phyloP scores from a whole-genome alignment of 2,113 vertebrate species.

The Synodontis membranacea region DNA sequence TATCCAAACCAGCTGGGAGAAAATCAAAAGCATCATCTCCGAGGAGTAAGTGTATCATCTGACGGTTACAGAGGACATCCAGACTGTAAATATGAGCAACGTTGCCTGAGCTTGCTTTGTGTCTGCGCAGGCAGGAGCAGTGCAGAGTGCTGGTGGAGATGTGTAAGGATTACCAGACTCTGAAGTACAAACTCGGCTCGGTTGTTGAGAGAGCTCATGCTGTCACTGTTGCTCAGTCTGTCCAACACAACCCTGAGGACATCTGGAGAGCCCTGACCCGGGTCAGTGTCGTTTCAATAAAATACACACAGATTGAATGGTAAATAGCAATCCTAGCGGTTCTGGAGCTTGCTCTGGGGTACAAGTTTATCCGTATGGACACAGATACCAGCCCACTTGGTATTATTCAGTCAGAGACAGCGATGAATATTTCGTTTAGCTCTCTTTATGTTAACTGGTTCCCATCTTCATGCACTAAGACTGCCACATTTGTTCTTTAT shows the following conservation, averaged over 20 bases:
- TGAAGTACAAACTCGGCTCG: slow-evolving; percentile 76
- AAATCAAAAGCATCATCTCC: slow-evolving; percentile 77
- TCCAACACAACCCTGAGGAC: slow-evolving; percentile 83
- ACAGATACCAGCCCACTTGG: background rate
- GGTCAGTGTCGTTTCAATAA: slow-evolving; percentile 69
- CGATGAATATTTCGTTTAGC: background rate
- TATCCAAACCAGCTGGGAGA: slow-evolving; percentile 82
- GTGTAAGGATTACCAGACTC: slow-evolving; percentile 81
- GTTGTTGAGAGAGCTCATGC: slow-evolving; percentile 77
- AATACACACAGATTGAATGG: background rate
- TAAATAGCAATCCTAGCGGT: background rate
- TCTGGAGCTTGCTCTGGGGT: background rate
- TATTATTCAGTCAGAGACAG: background rate
- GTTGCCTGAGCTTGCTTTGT: background rate
- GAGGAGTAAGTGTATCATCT: slow-evolving; percentile 76
- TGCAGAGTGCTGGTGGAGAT: slow-evolving; percentile 79
- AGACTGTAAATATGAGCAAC: background rate
- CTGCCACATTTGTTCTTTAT: background rate
- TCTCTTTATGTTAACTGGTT: background rate
- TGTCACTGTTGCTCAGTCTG: slow-evolving; percentile 73
- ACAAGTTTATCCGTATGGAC: background rate
- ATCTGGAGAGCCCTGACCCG: slow-evolving; percentile 78
- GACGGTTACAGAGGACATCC: background rate
- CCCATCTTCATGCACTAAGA: background rate
- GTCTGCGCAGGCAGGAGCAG: slow-evolving; percentile 81